Evolutionary conservation across 2,797 vertebrate species (phyloP).

Genomic region (Limosa lapponica): DNA sequence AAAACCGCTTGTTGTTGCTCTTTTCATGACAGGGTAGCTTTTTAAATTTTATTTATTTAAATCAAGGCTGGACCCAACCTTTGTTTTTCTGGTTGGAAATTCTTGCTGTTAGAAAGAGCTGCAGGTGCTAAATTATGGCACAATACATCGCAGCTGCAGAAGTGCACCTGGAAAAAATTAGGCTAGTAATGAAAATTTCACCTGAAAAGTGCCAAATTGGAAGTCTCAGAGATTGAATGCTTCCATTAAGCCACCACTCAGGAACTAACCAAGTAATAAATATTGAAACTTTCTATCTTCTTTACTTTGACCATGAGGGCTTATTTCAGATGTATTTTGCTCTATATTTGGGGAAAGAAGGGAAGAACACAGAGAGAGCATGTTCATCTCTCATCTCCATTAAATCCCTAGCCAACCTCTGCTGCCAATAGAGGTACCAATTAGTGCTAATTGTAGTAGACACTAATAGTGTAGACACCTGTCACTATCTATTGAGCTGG

Average conservation of each 20-base stretch:
- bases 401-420: conserved; percentile 38
- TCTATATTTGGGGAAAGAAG: conserved; percentile 10
- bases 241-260: conserved; percentile 56
- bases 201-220: conserved; percentile 69
- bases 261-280: conserved; percentile 48
- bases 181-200: conserved; percentile 70
- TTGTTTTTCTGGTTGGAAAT: conserved; percentile 48
- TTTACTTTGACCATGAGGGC: conserved; percentile 21
- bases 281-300: conserved; percentile 38
- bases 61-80: conserved; percentile 38
- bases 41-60: conserved; percentile 19
- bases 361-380: not conserved
- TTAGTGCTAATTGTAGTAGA: conserved; percentile 70
- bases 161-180: conserved; percentile 71
- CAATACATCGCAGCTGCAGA: conserved; percentile 36
- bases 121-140: conserved; percentile 69
- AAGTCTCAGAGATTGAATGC: conserved; percentile 61
- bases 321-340: conserved; percentile 27
- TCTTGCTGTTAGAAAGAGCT: conserved; percentile 47
- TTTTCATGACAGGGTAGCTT: not conserved
- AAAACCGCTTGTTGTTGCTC: not conserved
- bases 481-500: conserved; percentile 62
- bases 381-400: conserved; percentile 31
- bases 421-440: conserved; percentile 59
- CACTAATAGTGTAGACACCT: conserved; percentile 70